Evolutionary conservation across 2,888 invertebrate species (phyloP).

Genomic region (Rapana venosa): DNA sequence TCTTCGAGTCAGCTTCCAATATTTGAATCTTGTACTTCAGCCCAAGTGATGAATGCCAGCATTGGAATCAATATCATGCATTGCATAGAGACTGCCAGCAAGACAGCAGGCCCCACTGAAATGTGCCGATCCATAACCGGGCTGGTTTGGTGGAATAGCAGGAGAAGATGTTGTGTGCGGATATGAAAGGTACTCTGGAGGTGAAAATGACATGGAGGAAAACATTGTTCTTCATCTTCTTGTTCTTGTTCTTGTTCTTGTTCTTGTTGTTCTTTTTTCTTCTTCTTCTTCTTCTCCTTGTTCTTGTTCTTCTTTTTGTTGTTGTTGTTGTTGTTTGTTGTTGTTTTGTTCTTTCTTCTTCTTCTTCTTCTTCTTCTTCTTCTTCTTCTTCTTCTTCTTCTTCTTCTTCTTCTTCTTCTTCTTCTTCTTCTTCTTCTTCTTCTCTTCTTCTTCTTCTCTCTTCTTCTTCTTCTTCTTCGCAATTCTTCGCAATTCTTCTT

Average conservation of each 20-base stretch:
- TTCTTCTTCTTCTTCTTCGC: too few species aligned
- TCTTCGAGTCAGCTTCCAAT: neutral
- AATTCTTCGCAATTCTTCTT: too few species aligned
- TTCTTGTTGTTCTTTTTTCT: neutral
- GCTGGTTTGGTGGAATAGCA: neutral
- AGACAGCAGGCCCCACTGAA: neutral
- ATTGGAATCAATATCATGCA: slow-evolving; percentile 10
- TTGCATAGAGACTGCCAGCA: neutral
- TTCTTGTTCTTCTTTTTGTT: too few species aligned
- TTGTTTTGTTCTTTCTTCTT: neutral
- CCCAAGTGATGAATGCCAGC: neutral
- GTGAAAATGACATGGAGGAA: too few species aligned
- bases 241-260: neutral
- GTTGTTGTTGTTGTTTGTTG: too few species aligned
- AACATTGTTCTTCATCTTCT: neutral
- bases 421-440: neutral
- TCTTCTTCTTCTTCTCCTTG: too few species aligned
- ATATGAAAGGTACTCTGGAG: neutral
- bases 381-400: neutral
- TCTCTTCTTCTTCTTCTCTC: neutral
- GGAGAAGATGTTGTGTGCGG: neutral
- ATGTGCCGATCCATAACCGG: neutral
- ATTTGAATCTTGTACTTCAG: neutral
- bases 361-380: neutral
- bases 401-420: neutral